Evolutionary conservation across 1,140 invertebrate genomes (phyloP).

Genomic region (Lepidurus apus): DNA sequence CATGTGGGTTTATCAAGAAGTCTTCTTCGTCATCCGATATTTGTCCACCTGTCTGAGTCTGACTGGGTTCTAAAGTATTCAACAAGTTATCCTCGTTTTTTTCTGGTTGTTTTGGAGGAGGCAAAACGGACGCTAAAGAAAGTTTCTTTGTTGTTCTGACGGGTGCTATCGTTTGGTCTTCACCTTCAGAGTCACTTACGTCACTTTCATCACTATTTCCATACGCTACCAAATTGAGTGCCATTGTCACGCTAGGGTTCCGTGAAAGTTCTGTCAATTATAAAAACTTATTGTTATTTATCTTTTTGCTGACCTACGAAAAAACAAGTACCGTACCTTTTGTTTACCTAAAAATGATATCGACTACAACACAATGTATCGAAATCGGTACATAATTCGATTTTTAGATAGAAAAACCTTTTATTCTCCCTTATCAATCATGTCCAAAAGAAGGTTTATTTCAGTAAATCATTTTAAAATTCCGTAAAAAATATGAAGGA

Average conservation of each 20-base stretch:
- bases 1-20: neutral
- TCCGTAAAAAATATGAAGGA: too few relatives aligned
- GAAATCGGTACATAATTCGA: too few relatives aligned
- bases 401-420: too few relatives aligned
- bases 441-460: too few relatives aligned
- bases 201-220: slow-evolving; percentile 23
- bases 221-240: slow-evolving; percentile 27
- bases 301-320: too few relatives aligned
- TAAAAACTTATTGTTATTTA: too few relatives aligned
- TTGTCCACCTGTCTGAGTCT: neutral
- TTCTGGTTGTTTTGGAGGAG: neutral
- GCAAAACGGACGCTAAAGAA: neutral
- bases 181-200: slow-evolving; percentile 26
- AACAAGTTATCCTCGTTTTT: neutral
- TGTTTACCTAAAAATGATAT: too few relatives aligned
- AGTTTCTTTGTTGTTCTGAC: neutral
- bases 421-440: too few relatives aligned
- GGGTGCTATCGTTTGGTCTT: neutral
- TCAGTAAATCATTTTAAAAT: too few relatives aligned
- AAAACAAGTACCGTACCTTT: too few relatives aligned
- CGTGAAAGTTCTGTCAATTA: too few relatives aligned
- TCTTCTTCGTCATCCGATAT: slow-evolving; percentile 6
- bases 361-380: too few relatives aligned
- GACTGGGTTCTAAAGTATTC: neutral
- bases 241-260: neutral